Evolutionary conservation across 1,140 invertebrate genomes (phyloP), one percentile per base, ranked within the genome.

Genomic region (Temnothorax nylanderi): DNA sequence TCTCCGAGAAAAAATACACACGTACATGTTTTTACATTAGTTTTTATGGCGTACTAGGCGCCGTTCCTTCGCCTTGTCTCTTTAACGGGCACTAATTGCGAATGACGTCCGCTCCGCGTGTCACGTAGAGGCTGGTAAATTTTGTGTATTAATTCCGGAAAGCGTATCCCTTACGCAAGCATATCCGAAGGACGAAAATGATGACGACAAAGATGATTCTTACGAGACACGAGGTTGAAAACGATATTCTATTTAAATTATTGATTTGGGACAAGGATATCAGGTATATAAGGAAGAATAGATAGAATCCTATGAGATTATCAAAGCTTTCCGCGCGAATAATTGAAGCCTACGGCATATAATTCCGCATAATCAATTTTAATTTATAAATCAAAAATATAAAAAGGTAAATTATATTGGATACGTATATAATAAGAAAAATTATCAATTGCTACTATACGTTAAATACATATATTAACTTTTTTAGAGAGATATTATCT

Each of bases 141-240:
- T 84, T 75, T 60, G 69, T 60, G 32, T 60, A 72, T 82, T 84
- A 75, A 84, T 75, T 84, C 80, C 32, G 69, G 41, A 69, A 71
- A 71, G 65, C n/a, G 44, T 82, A 26, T 26, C 26, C 8, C 60
- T 74, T 74, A 49, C 26, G 41, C 54, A 44, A 60, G 41, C 26
- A 11, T 26, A 26, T 47, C 1, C 41, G 80, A 75, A 74, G 69
- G 69, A 47, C 80, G 16, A 18, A 32, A 47, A 62, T 58, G 37
- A 41, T 7, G 16, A 60, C 74, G 26, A 34, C 10, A 16, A 80
- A 16, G 41, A 69, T 69, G 64, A 77, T 54, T 71, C 64, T n/a
- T 32, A 1, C 21, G 11, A 26, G 37, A 5, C 26, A 41, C 67
- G 34, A 82, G 80, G 37, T 21, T 71, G 26, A 56, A 58, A 82